Percentiles rank a stretch among this genome's conserved stretches.
phyloP scores from a whole-genome alignment of 1,140 invertebrate genomes.

The Tribolium madens region DNA sequence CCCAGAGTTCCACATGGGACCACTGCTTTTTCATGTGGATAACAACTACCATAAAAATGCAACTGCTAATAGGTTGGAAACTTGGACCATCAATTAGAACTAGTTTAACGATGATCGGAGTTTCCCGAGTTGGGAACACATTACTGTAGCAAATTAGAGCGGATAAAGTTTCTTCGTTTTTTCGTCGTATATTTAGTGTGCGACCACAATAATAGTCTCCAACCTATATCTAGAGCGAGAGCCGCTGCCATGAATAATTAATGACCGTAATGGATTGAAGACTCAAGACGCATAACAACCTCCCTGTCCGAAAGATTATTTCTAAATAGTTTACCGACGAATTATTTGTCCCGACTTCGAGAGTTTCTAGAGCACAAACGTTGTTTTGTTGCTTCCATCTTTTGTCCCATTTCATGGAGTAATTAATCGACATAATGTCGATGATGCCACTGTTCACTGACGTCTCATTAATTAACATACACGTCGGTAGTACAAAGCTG shows the following conservation, averaged over 20 bases:
- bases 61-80: slow-evolving; percentile 22
- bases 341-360: slow-evolving; percentile 31
- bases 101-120: slow-evolving; percentile 28
- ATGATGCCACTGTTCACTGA: neutral
- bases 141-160: slow-evolving; percentile 21
- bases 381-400: slow-evolving; percentile 19
- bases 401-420: slow-evolving; percentile 23
- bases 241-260: slow-evolving; percentile 48
- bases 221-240: slow-evolving; percentile 34
- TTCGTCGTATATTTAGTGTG: slow-evolving; percentile 6
- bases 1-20: neutral
- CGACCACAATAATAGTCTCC: slow-evolving; percentile 28
- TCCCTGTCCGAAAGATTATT: slow-evolving; percentile 47
- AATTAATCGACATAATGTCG: slow-evolving; percentile 15
- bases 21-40: neutral
- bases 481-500: neutral
- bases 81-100: slow-evolving; percentile 37
- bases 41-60: slow-evolving; percentile 7
- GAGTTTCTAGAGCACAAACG: slow-evolving; percentile 27
- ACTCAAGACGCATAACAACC: slow-evolving; percentile 50
- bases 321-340: slow-evolving; percentile 47
- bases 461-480: slow-evolving; percentile 6
- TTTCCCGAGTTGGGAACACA: slow-evolving; percentile 9
- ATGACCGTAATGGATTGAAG: slow-evolving; percentile 50
- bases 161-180: slow-evolving; percentile 13